Evolutionary conservation across 2,888 invertebrate genomes (phyloP).

Genomic region (Drosophila anceps): DNA sequence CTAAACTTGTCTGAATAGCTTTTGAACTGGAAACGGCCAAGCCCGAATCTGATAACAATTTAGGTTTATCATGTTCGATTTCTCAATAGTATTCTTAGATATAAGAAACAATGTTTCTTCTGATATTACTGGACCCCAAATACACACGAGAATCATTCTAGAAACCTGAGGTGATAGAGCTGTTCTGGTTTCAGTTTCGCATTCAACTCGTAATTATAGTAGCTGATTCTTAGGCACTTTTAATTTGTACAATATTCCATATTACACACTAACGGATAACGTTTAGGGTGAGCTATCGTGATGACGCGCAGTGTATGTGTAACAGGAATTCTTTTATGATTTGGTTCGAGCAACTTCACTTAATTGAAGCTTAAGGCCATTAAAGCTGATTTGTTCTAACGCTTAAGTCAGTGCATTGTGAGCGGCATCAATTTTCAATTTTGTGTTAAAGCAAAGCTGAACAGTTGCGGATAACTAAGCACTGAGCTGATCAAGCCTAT

Average conservation of each 20-base stretch:
- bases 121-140: background rate
- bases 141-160: background rate
- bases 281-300: too few species aligned
- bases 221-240: too few species aligned
- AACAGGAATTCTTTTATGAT: background rate
- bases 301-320: background rate
- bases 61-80: background rate
- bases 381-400: background rate
- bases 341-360: background rate
- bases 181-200: too few species aligned
- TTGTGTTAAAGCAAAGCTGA: background rate
- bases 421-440: background rate
- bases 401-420: background rate
- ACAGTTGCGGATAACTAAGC: background rate
- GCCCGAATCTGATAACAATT: background rate
- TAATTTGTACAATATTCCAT: too few species aligned
- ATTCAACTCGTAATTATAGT: too few species aligned
- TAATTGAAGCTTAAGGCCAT: background rate
- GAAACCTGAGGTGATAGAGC: background rate
- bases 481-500: background rate
- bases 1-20: background rate
- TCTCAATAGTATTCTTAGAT: background rate
- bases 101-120: background rate
- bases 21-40: too few species aligned
- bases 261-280: too few species aligned